Evolutionary conservation across 2,888 invertebrate species (phyloP), one percentile per base, ranked within the genome.

Genomic region (Fragum fragum): DNA sequence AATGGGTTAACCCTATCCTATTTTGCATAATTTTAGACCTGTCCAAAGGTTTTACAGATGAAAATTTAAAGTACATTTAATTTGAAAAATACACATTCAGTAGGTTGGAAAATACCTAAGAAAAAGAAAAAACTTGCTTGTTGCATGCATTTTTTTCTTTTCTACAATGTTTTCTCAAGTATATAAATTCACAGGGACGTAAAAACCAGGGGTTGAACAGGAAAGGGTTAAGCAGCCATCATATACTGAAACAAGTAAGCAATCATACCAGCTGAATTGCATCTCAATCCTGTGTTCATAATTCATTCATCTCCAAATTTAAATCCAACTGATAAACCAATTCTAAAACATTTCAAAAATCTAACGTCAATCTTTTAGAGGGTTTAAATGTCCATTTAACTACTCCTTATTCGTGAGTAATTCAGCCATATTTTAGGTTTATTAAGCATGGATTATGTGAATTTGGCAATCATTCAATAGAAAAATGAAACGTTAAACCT

Each of bases 401-500:
- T 66, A 66, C 66, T 66, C 66, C 66, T 21, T 42, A 42, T 42
- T 21, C 21, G 66, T 42, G 66, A 66, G 66, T 66, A 66, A 42
- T 66, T 39, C 42, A 16, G 66, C 39, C 66, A 66, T 66, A 66
- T 39, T 66, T 63, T 66, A 47, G 16, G 66, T 42, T 42, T n/a
- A 66, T 39, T 26, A 42, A 66, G 66, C 42, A 42, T 36, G 66
- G 66, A 42, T 66, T 66, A 66, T 66, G 32, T 26, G 39, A 42
- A 23, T 42, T 66, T 66, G 66, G 66, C 66, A 66, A 28, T 32
- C 9, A 18, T 66, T 66, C 66, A 66, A 66, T 66, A 42, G 7
- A 66, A 66, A 66, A 66, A 66, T 66, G 66, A 66, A 66, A 66
- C 42, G 32, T 66, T 42, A 66, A 66, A 66, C 66, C 66, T 66